Percentiles rank a stretch among this genome's conserved stretches.
phyloP scores from a whole-genome alignment of 2,113 vertebrate genomes.

The Ahaetulla prasina region DNA sequence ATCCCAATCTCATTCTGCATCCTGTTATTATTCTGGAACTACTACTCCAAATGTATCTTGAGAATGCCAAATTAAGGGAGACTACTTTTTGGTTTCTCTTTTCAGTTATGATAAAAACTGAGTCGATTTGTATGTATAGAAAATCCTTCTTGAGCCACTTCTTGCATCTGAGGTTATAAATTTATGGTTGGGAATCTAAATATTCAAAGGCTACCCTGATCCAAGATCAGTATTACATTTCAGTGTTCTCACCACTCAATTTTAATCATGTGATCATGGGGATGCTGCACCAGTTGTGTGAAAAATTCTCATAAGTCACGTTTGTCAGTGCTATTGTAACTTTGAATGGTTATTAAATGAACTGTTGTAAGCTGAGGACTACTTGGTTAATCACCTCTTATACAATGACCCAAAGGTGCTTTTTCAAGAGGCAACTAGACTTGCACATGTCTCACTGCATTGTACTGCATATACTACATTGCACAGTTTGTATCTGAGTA shows the following conservation, averaged over 20 bases:
- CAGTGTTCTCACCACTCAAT: not conserved
- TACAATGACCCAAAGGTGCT: too few relatives aligned
- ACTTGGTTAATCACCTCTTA: too few relatives aligned
- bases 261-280: too few relatives aligned
- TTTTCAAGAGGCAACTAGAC: too few relatives aligned
- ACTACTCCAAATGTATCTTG: not conserved
- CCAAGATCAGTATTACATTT: not conserved
- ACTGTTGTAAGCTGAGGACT: too few relatives aligned
- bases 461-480: too few relatives aligned
- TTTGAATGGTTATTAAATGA: too few relatives aligned
- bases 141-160: not conserved
- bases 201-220: not conserved
- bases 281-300: too few relatives aligned
- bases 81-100: not conserved
- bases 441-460: too few relatives aligned
- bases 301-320: too few relatives aligned
- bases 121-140: not conserved
- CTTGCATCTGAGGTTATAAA: not conserved
- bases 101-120: not conserved
- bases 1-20: not conserved
- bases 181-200: not conserved
- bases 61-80: not conserved
- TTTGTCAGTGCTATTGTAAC: too few relatives aligned
- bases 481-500: too few relatives aligned
- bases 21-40: not conserved